Base-by-base conservation (phyloP, 2,888 invertebrate genomes). In the Pasiphila rectangulata region DNA sequence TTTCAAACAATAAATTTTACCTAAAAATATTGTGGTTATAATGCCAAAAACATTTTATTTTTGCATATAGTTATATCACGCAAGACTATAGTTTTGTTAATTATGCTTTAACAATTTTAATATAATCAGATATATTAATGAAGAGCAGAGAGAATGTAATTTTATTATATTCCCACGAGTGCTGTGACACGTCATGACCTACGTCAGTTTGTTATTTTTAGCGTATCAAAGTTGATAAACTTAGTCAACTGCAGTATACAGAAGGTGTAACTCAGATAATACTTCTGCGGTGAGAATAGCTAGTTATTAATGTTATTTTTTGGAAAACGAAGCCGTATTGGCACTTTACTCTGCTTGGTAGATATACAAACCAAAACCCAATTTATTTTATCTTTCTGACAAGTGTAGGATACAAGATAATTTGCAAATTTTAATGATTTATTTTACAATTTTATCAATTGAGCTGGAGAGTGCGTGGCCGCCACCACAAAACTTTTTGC, bases 401-500 rank as follows among this genome's bases (percentile, higher is more conserved):
- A n/a, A n/a, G n/a, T n/a, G n/a, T n/a, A n/a, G n/a, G n/a, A n/a
- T n/a, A n/a, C n/a, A n/a, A n/a, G n/a, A n/a, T n/a, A n/a, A n/a
- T n/a, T n/a, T n/a, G n/a, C n/a, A n/a, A n/a, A 30, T 17, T 24
- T 21, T n/a, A 9, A 23, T 53, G 27, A 54, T 43, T 51, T 61
- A 52, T 61, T 56, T 59, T 54, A 60, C 66, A 75, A 67, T 70
- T 66, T 74, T 80, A 83, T 64, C 63, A 54, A 64, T 54, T 56
- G 56, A 57, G 65, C 50, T 50, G 54, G 54, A 62, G 64, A 67
- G 71, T 76, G 71, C 71, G 83, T 83, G 84, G 79, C 87, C 86
- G 87, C 87, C 85, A 88, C 73, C 79, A 81, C 79, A 74, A 80
- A 71, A 66, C 72, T 69, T 72, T 74, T 72, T 46, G 67, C 59